A percentile compares a stretch with the other conserved stretches of the same genome.
Evolutionary conservation across 2,888 invertebrate genomes (phyloP).

Genomic region (Heteropelma amictum): DNA sequence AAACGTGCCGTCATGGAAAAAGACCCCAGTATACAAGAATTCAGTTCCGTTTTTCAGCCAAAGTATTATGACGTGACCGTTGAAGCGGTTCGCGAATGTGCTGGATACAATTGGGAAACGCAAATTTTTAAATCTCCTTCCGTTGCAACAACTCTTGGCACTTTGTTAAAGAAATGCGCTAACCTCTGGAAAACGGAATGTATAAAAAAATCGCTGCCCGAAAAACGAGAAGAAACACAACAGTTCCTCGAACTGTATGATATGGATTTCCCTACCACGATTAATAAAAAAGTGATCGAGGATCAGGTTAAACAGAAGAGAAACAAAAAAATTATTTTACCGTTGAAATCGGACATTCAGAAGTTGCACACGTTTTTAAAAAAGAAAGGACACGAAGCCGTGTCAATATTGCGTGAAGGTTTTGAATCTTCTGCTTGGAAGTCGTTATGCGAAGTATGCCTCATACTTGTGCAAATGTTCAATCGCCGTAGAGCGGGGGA

Average conservation of each 20-base stretch:
- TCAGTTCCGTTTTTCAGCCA: conserved; percentile 46
- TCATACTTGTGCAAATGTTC: conserved; percentile 53
- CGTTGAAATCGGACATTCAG: not conserved
- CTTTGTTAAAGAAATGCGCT: conserved; percentile 41
- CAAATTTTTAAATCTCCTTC: conserved; percentile 29
- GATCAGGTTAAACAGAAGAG: not conserved
- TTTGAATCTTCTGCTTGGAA: conserved; percentile 39
- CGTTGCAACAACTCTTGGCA: conserved; percentile 23
- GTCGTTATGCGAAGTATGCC: conserved; percentile 28
- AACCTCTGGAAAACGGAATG: conserved; percentile 13
- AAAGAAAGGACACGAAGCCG: not conserved
- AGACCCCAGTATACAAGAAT: not conserved
- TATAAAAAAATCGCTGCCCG: not conserved
- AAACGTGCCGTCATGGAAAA: conserved; percentile 16
- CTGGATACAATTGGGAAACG: conserved; percentile 13
- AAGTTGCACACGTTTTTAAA: not conserved
- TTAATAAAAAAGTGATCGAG: conserved; percentile 18
- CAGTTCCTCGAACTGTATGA: conserved; percentile 9
- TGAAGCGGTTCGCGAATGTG: conserved; percentile 28
- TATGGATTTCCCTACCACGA: not conserved
- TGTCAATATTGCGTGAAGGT: not conserved
- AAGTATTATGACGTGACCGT: conserved; percentile 39
- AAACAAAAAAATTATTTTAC: not conserved
- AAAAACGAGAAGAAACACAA: conserved; percentile 4
- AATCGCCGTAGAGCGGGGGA: conserved; percentile 56